Base-by-base conservation (phyloP, 2,888 invertebrate genomes). In the Sturmia bella region DNA sequence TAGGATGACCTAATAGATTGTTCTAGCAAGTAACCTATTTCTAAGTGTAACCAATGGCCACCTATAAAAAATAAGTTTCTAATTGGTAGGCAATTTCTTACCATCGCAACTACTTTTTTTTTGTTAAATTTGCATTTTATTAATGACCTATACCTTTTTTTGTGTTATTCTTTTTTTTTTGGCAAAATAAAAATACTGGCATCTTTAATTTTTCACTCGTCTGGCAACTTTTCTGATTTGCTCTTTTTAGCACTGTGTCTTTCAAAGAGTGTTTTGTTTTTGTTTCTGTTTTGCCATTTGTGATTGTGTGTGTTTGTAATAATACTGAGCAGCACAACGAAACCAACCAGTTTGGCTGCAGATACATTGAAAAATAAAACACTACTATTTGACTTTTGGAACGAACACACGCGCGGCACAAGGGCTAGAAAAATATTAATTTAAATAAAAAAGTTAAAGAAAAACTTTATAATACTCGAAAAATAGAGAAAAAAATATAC, bases 291-390 rank as follows among this genome's bases (percentile, higher is more conserved):
- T 37, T 73, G 63, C 5, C 48, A 17, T 63, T 4, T 69, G 61
- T 41, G 63, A 15, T 41, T 79, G 57, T 52, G 39, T 70, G 54
- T n/a, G 63, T 64, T 54, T 21, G 24, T 45, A 69, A 68, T 50
- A 72, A 52, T 79, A 57, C 72, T 66, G 64, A 78, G 59, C 57
- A 45, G 19, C 72, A 64, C 80, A 80, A 68, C 52, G 66, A 59
- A 73, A 39, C 64, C 64, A 80, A 82, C 78, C 82, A 82, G 82
- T 78, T 82, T 70, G 54, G 59, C 78, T 70, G 82, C 78, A 82
- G 82, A 82, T 74, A 75, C 82, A 70, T 82, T 78, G 66, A 64
- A 74, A 70, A 75, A 45, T 69, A 52, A 75, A 70, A 54, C 77
- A 77, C 63, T 81, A 63, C 41, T 57, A 52, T 73, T 77, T 82